Evolutionary conservation across 2,888 invertebrate genomes (phyloP).

Genomic region (Pinctada fucata): DNA sequence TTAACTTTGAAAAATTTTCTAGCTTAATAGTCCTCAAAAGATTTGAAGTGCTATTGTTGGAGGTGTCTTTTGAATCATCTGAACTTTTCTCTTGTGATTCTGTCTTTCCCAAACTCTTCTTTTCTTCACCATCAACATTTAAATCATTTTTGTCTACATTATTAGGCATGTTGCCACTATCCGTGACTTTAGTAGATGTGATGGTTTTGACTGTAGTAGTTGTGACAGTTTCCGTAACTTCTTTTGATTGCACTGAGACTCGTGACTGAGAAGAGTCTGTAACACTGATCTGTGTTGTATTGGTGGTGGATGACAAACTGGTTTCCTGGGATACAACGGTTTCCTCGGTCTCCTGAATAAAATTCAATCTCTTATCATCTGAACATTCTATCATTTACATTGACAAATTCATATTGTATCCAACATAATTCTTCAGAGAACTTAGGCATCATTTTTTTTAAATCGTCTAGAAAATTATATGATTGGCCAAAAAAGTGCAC

Average conservation of each 20-base stretch:
- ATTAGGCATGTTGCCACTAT: neutral
- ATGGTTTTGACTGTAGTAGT: conserved; percentile 57
- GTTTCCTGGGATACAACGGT: conserved; percentile 15
- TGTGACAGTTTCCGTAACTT: conserved; percentile 52
- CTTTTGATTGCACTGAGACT: conserved; percentile 43
- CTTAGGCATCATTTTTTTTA: too few relatives aligned
- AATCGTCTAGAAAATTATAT: too few relatives aligned
- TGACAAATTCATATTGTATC: too few relatives aligned
- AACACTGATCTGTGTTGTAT: conserved; percentile 4
- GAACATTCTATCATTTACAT: neutral
- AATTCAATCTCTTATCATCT: neutral
- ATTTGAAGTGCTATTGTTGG: too few relatives aligned
- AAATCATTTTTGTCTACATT: neutral
- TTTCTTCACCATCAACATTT: neutral
- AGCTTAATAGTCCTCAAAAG: conserved; percentile 38
- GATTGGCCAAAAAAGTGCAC: too few relatives aligned
- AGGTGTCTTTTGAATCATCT: neutral
- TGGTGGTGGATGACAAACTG: conserved; percentile 32
- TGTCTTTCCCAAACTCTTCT: neutral
- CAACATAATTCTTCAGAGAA: too few relatives aligned
- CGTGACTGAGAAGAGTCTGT: conserved; percentile 34
- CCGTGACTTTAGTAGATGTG: conserved; percentile 14
- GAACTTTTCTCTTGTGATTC: conserved; percentile 10
- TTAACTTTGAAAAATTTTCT: conserved; percentile 17
- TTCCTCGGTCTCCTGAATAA: conserved; percentile 21